A percentile compares a stretch with the other conserved stretches of the same genome.
phyloP scores from a whole-genome alignment of 2,888 invertebrate genomes.

The Spodoptera littoralis region DNA sequence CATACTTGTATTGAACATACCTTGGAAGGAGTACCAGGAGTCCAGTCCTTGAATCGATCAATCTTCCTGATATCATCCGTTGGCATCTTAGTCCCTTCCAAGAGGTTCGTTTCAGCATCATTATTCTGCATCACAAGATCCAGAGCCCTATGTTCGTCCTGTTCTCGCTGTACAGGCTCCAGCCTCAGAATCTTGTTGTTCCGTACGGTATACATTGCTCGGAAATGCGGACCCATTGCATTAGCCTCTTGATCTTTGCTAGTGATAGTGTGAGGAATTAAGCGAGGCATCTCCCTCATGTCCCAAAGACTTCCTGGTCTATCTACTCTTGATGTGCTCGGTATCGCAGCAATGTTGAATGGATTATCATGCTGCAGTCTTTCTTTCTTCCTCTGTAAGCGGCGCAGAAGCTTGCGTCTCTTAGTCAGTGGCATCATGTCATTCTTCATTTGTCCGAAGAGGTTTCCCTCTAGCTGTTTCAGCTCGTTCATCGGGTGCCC shows the following conservation, averaged over 20 bases:
- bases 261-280: slow-evolving; percentile 50
- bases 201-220: slow-evolving; percentile 85
- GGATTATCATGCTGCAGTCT: slow-evolving; percentile 68
- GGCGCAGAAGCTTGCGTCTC: slow-evolving; percentile 82
- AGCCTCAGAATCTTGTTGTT: slow-evolving; percentile 85
- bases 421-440: slow-evolving; percentile 80
- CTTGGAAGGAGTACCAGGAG: slow-evolving; percentile 86
- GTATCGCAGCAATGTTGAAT: slow-evolving; percentile 47
- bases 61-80: slow-evolving; percentile 87
- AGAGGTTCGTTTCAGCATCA: slow-evolving; percentile 74
- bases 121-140: slow-evolving; percentile 79
- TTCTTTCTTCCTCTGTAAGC: slow-evolving; percentile 81
- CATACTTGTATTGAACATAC: slow-evolving; percentile 66
- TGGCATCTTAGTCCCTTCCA: slow-evolving; percentile 84
- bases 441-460: slow-evolving; percentile 82
- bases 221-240: slow-evolving; percentile 72
- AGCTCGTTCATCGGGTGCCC: slow-evolving; percentile 88
- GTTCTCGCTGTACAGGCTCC: slow-evolving; percentile 63
- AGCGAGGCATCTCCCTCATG: slow-evolving; percentile 68
- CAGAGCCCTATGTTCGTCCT: slow-evolving; percentile 71
- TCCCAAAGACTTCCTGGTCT: slow-evolving; percentile 83
- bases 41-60: slow-evolving; percentile 87
- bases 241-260: slow-evolving; percentile 45
- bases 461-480: slow-evolving; percentile 81
- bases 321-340: slow-evolving; percentile 55